These are phyloP conservation scores for Nesidiocoris tenuis DNA, from an alignment of 2,888 invertebrate species.

Conservation along the genomic window DNA sequence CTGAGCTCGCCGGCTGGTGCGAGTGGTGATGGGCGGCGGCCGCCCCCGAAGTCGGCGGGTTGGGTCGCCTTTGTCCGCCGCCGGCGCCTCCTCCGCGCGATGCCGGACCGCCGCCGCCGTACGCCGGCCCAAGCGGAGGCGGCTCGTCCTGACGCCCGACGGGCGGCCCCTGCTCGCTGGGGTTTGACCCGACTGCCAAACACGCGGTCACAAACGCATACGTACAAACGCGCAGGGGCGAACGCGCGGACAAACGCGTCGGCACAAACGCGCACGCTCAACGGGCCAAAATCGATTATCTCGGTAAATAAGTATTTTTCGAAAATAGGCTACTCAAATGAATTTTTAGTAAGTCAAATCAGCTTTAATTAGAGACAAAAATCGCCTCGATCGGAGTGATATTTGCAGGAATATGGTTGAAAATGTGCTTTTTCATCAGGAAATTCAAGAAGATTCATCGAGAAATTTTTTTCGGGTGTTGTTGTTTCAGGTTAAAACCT, in stretches of 20 bases:
- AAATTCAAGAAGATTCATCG: too few relatives aligned
- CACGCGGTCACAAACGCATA: neutral
- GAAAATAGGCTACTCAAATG: too few relatives aligned
- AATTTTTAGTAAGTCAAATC: too few relatives aligned
- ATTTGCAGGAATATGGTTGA: too few relatives aligned
- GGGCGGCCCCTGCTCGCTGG: constrained; percentile 32
- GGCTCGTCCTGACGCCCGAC: constrained; percentile 2
- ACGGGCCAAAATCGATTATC: too few relatives aligned
- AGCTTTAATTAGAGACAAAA: too few relatives aligned
- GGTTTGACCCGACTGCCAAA: constrained; percentile 22
- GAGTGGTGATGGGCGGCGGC: constrained; percentile 25
- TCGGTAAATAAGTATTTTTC: too few relatives aligned
- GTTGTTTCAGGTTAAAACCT: too few relatives aligned
- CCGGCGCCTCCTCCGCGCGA: neutral
- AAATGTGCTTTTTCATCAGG: too few relatives aligned
- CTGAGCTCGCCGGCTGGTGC: constrained; percentile 38
- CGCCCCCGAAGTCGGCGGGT: constrained; percentile 4
- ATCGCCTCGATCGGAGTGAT: too few relatives aligned
- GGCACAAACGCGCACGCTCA: neutral
- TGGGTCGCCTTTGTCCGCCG: constrained; percentile 3
- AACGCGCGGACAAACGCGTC: too few relatives aligned
- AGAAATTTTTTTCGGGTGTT: too few relatives aligned
- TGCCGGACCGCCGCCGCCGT: constrained; percentile 11
- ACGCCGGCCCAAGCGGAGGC: neutral
- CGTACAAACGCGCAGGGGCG: neutral